Base-by-base conservation (phyloP, 2,797 vertebrate species). In the Hippopotamyrus pictus region DNA sequence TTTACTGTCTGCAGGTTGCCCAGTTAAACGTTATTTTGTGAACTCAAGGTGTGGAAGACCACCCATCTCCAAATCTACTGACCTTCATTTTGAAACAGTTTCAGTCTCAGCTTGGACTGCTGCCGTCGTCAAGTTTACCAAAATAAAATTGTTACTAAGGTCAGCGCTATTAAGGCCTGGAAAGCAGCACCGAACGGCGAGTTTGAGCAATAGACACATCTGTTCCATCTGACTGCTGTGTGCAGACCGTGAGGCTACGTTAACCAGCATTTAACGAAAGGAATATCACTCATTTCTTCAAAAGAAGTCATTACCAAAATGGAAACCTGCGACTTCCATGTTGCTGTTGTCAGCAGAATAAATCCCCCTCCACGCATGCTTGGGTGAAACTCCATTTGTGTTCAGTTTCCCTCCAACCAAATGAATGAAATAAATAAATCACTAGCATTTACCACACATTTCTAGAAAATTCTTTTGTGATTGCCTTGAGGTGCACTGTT, bases 21-120 rank as follows among this genome's bases (percentile, higher is more conserved):
- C 95, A 96, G 95, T 96, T 94, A 95, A 91, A 93, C 91, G 93
- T 89, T 91, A 94, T 93, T 94, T 94, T 95, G 93, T 93, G 94
- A 94, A 94, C 89, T 90, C 69, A 92, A 95, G 94, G 94, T 93
- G 94, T 93, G 94, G 93, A 94, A 91, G 94, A 93, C 93, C 93
- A 94, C 94, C 95, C 94, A 95, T 94, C 93, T 92, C 91, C 89
- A 93, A 93, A 93, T 94, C 92, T 92, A 91, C 92, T 95, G 95
- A 95, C 94, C 94, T 94, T 94, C 94, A 92, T 93, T 96, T 94
- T 93, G 92, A 95, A 95, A 95, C 92, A 93, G 93, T 94, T 95
- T 95, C 94, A 93, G 44, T 92, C 90, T 93, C 92, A 88, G 91
- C 93, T 92, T 90, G 93, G 92, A 95, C 94, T 94, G 95, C 93